Percentiles rank a stretch among this genome's conserved stretches.
phyloP scores from a whole-genome alignment of 2,113 vertebrate species.

The Oryzias celebensis region DNA sequence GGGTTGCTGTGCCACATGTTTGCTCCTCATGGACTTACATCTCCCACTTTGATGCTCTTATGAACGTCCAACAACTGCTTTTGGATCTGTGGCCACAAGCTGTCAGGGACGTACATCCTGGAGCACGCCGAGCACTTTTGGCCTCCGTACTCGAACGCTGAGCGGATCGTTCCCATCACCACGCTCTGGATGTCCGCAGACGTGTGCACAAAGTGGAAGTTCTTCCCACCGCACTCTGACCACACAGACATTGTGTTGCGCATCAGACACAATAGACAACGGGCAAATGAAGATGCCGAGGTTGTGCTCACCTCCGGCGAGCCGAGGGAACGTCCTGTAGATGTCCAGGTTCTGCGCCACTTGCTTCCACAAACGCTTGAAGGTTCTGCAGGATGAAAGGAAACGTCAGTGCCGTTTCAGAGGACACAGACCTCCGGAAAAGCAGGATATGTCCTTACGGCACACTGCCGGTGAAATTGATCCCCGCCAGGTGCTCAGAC shows the following conservation, averaged over 20 bases:
- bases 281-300: too few species aligned
- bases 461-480: slow-evolving; percentile 98
- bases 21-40: slow-evolving; percentile 79
- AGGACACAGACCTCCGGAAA: neutral
- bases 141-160: slow-evolving; percentile 92
- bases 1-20: neutral
- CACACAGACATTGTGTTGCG: fast-evolving
- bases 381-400: slow-evolving; percentile 80
- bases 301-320: slow-evolving; percentile 82
- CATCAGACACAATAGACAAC: neutral
- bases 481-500: slow-evolving; percentile 87
- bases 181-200: slow-evolving; percentile 86
- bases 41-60: slow-evolving; percentile 83
- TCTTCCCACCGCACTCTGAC: slow-evolving; percentile 95
- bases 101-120: slow-evolving; percentile 87
- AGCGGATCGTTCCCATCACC: slow-evolving; percentile 88
- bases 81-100: slow-evolving; percentile 88
- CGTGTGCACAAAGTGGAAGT: slow-evolving; percentile 93
- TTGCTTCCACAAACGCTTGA: slow-evolving; percentile 93
- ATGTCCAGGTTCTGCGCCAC: slow-evolving; percentile 89
- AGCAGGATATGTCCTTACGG: slow-evolving; percentile 76
- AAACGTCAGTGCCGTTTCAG: neutral
- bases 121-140: slow-evolving; percentile 98
- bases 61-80: slow-evolving; percentile 83
- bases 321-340: slow-evolving; percentile 88